phyloP scores from a whole-genome alignment of 2,797 vertebrate genomes.

The Pyrocephalus nanus region DNA sequence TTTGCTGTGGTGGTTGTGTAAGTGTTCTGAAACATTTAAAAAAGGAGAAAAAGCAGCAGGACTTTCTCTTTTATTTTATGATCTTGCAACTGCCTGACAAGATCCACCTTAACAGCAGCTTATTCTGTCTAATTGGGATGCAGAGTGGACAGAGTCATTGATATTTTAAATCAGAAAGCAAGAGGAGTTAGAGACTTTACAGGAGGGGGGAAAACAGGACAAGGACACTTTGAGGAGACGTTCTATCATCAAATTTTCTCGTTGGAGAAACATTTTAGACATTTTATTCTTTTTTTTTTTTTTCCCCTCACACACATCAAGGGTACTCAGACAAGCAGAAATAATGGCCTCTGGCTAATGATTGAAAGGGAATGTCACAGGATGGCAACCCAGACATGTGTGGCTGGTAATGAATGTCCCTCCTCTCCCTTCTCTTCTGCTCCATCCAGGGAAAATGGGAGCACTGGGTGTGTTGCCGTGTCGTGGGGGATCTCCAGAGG shows the following conservation, averaged over 20 bases:
- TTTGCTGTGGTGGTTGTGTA: not conserved
- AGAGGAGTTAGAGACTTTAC: not conserved
- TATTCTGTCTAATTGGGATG: not conserved
- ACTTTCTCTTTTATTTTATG: not conserved
- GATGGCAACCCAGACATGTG: not conserved
- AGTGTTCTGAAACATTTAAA: not conserved
- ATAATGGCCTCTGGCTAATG: slow-evolving; percentile 49
- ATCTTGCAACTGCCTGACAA: not conserved
- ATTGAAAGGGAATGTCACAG: slow-evolving; percentile 42
- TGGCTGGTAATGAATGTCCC: not conserved
- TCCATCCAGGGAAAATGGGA: not conserved
- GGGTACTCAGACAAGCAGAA: slow-evolving; percentile 56
- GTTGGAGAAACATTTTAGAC: slow-evolving; percentile 26
- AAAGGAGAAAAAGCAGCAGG: not conserved
- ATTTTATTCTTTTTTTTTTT: not conserved
- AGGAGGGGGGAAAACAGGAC: slow-evolving; percentile 4
- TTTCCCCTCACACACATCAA: not conserved
- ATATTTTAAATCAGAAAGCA: not conserved
- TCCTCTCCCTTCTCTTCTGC: not conserved
- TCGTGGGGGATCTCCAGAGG: not conserved
- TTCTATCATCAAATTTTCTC: slow-evolving; percentile 32
- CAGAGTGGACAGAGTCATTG: not conserved
- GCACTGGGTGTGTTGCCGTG: not conserved
- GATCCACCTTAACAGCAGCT: not conserved
- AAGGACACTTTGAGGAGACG: slow-evolving; percentile 28